phyloP scores from a whole-genome alignment of 1,140 invertebrate species.

The Lucilia sericata region DNA sequence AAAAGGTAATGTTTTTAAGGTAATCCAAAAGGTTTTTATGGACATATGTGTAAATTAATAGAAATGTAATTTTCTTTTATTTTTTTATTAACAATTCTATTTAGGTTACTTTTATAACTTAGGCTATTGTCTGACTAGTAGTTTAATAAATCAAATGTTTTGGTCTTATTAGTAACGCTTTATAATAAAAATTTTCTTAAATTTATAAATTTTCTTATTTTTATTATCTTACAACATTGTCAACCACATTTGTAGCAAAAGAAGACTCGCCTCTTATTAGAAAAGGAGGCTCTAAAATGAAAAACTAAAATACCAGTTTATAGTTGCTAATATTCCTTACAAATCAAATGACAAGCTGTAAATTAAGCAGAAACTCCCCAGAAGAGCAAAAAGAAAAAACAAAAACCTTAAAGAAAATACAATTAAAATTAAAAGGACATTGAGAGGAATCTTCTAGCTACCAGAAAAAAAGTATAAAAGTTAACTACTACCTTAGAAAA shows the following conservation, averaged over 20 bases:
- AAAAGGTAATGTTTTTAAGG: too few species aligned
- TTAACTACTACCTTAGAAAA: too few species aligned
- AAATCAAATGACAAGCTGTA: constrained; percentile 29
- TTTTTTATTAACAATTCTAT: too few species aligned
- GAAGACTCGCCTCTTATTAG: background rate
- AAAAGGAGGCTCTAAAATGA: background rate
- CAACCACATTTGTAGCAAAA: background rate
- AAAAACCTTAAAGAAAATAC: background rate
- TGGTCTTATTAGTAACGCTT: background rate
- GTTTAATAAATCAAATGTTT: background rate
- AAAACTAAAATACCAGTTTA: constrained; percentile 11
- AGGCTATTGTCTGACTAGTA: too few species aligned
- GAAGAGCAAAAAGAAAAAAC: too few species aligned
- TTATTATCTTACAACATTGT: background rate
- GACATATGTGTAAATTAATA: too few species aligned
- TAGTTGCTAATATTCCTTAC: background rate
- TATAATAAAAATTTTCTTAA: background rate
- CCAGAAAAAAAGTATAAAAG: background rate
- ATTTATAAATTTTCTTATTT: background rate
- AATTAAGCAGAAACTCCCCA: background rate
- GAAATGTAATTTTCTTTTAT: too few species aligned
- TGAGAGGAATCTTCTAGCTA: background rate
- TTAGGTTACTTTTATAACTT: too few species aligned
- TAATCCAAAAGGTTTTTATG: too few species aligned
- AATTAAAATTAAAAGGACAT: background rate